Conservation (phyloP, 1,140 invertebrate species). For the Drosophila cardini region DNA sequence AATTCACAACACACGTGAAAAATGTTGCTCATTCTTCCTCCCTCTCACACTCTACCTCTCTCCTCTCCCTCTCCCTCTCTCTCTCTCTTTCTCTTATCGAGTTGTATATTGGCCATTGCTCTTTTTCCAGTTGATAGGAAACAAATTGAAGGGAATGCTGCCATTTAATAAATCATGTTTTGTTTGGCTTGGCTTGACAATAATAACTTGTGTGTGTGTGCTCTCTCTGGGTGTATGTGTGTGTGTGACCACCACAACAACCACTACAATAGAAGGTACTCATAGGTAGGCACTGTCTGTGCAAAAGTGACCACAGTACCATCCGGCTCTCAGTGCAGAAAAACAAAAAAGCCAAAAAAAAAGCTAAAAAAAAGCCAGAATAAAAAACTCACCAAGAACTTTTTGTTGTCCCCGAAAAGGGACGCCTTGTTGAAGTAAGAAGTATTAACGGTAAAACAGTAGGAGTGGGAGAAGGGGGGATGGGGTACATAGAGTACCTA, state of each 20-base stretch:
- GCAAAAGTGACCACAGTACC: conserved; percentile 79
- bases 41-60: not conserved
- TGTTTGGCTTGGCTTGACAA: conserved; percentile 80
- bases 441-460: not conserved
- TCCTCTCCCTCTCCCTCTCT: not conserved
- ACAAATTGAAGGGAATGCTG: conserved; percentile 82
- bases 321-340: conserved; percentile 56
- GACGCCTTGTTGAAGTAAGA: conserved; percentile 28
- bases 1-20: conserved; percentile 60
- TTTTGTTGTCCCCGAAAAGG: conserved; percentile 52
- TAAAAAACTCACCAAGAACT: conserved; percentile 72
- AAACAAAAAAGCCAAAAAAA: conserved; percentile 36
- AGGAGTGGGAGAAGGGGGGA: not conserved
- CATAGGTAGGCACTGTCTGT: conserved; percentile 65
- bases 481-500: too few relatives aligned
- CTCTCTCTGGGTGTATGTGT: conserved; percentile 35
- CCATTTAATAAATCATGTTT: conserved; percentile 83
- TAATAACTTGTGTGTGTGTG: conserved; percentile 71
- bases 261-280: conserved; percentile 28
- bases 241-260: conserved; percentile 41
- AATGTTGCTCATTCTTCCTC: conserved; percentile 31
- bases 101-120: conserved; percentile 55
- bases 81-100: not conserved
- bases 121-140: conserved; percentile 82
- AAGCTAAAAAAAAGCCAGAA: not conserved